These are phyloP conservation scores for Sepioteuthis lessoniana DNA, from an alignment of 2,888 invertebrate species.

Conservation along the genomic window DNA sequence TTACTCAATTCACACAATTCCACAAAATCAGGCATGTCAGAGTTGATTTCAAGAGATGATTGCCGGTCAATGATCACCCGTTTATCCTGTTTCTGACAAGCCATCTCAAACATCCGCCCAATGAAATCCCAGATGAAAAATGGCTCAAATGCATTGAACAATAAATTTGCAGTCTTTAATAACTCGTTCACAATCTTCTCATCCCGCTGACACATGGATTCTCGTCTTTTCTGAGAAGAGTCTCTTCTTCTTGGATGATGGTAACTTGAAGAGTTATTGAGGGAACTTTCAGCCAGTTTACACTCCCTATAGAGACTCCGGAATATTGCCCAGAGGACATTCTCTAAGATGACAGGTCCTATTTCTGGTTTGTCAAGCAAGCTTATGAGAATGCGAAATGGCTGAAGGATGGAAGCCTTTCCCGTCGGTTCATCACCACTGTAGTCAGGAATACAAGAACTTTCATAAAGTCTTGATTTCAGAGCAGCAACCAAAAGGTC, in stretches of 20 bases:
- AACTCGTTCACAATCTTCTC: slow-evolving; percentile 78
- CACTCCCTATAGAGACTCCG: slow-evolving; percentile 73
- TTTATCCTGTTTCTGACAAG: slow-evolving; percentile 60
- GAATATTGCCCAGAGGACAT: slow-evolving; percentile 80
- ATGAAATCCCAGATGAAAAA: slow-evolving; percentile 90
- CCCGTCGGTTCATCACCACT: slow-evolving; percentile 52
- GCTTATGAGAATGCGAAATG: slow-evolving; percentile 85
- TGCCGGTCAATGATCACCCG: slow-evolving; percentile 34
- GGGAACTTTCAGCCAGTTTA: background rate
- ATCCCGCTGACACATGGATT: slow-evolving; percentile 50
- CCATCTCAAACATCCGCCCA: slow-evolving; percentile 73
- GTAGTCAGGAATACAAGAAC: slow-evolving; percentile 47
- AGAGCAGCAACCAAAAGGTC: slow-evolving; percentile 78
- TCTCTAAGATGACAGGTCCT: slow-evolving; percentile 77
- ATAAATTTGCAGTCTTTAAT: slow-evolving; percentile 87
- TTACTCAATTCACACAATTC: slow-evolving; percentile 84
- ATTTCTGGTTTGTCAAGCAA: slow-evolving; percentile 91
- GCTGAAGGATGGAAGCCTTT: slow-evolving; percentile 55
- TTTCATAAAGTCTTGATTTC: slow-evolving; percentile 61
- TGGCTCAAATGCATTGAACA: slow-evolving; percentile 88
- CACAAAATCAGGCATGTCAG: slow-evolving; percentile 69
- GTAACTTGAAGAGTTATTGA: background rate
- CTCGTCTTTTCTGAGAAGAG: slow-evolving; percentile 40
- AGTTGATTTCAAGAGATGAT: slow-evolving; percentile 66
- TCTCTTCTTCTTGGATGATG: slow-evolving; percentile 41